Conservation (phyloP, 1,140 invertebrate genomes). For the Cephus cinctus region DNA sequence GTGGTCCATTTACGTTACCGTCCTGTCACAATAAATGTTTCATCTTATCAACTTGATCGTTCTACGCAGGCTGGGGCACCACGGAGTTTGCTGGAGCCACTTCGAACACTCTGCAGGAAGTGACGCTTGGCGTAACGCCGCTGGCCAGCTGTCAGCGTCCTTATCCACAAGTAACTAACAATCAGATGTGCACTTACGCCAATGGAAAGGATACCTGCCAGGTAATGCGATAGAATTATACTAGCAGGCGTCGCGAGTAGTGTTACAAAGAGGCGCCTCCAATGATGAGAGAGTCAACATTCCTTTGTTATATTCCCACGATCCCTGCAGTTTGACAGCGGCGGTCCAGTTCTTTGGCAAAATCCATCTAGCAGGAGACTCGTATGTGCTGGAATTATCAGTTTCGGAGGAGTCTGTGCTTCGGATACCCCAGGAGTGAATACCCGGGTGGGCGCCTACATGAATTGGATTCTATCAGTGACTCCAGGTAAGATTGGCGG, state of each 20-base stretch:
- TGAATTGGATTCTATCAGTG: slow-evolving; percentile 57
- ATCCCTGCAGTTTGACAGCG: slow-evolving; percentile 64
- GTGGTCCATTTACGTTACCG: background rate
- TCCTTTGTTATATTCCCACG: slow-evolving; percentile 15
- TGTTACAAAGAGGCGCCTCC: too few relatives aligned
- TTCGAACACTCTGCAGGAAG: slow-evolving; percentile 61
- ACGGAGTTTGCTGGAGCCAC: slow-evolving; percentile 56
- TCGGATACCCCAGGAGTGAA: slow-evolving; percentile 54
- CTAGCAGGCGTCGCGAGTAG: background rate
- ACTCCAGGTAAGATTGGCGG: slow-evolving; percentile 52
- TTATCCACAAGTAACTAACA: slow-evolving; percentile 39
- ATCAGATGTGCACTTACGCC: slow-evolving; percentile 69
- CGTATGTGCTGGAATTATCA: slow-evolving; percentile 59
- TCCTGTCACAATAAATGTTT: background rate
- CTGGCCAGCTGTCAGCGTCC: slow-evolving; percentile 51
- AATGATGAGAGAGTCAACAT: too few relatives aligned
- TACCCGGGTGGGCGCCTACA: slow-evolving; percentile 52
- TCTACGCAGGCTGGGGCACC: slow-evolving; percentile 66
- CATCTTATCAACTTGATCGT: background rate
- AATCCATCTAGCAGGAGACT: slow-evolving; percentile 50
- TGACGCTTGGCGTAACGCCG: slow-evolving; percentile 60
- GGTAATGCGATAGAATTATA: slow-evolving; percentile 37
- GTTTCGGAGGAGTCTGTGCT: slow-evolving; percentile 58
- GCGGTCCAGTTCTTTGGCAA: slow-evolving; percentile 65
- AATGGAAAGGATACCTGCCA: slow-evolving; percentile 66